These are phyloP conservation scores for Rynchops niger DNA, from an alignment of 2,113 vertebrate genomes.

Conservation along the genomic window DNA sequence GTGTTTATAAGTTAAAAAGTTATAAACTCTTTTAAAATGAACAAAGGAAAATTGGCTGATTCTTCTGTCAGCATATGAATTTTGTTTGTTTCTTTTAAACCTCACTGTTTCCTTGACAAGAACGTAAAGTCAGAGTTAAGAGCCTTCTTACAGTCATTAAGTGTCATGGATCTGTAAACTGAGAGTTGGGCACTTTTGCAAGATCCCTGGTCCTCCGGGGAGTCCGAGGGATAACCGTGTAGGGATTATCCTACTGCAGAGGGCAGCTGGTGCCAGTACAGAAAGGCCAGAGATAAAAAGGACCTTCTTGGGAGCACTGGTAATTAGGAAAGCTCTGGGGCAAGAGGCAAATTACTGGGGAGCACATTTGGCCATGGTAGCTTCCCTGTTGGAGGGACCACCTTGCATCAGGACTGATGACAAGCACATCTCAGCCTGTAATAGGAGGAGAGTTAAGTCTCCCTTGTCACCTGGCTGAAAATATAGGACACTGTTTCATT, in stretches of 20 bases:
- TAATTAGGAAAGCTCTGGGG: not conserved
- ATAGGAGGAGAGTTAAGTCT: not conserved
- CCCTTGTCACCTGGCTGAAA: not conserved
- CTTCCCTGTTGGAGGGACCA: not conserved
- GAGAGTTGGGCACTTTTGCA: not conserved
- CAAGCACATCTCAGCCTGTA: not conserved
- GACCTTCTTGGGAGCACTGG: not conserved
- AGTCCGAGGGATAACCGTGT: accelerated
- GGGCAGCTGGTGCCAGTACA: not conserved
- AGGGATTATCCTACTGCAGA: not conserved
- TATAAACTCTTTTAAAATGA: not conserved
- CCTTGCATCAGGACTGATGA: not conserved
- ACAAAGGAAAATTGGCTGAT: not conserved
- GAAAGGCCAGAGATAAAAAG: not conserved
- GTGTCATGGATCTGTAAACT: not conserved
- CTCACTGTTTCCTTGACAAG: not conserved
- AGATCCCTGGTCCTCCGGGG: not conserved
- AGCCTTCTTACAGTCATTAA: not conserved
- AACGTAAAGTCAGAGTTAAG: not conserved
- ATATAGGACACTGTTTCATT: not conserved
- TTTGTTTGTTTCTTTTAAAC: not conserved
- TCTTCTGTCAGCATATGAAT: not conserved
- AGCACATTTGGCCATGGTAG: accelerated
- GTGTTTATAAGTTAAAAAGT: not conserved
- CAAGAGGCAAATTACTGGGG: not conserved